phyloP scores from a whole-genome alignment of 2,113 vertebrate species.

The Hoplias malabaricus region DNA sequence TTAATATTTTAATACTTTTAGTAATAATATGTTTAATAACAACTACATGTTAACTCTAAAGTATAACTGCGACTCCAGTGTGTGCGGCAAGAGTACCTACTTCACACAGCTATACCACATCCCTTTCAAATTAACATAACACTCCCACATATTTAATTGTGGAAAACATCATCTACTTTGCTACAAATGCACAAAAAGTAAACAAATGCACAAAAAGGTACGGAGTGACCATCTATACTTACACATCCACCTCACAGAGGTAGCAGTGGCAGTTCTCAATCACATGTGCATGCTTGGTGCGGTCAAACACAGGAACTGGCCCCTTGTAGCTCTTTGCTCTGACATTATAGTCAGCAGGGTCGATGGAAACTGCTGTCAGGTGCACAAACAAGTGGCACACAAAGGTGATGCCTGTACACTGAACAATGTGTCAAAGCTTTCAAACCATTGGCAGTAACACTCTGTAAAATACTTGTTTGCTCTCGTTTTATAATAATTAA shows the following conservation, averaged over 20 bases:
- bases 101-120: too few species aligned
- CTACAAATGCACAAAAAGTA: not conserved
- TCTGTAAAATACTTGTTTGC: too few species aligned
- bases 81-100: too few species aligned
- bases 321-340: conserved; percentile 80
- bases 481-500: too few species aligned
- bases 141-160: too few species aligned
- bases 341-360: conserved; percentile 90
- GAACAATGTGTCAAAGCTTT: conserved; percentile 52
- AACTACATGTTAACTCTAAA: too few species aligned
- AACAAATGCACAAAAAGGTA: not conserved
- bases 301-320: conserved; percentile 83
- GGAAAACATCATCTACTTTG: not conserved
- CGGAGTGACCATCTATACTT: conserved; percentile 69
- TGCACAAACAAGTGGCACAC: conserved; percentile 86
- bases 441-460: too few species aligned
- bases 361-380: conserved; percentile 86
- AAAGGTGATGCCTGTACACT: conserved; percentile 89
- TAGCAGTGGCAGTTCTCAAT: conserved; percentile 97
- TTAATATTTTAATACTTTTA: too few species aligned
- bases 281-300: conserved; percentile 86
- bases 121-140: too few species aligned
- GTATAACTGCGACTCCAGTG: too few species aligned
- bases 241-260: conserved; percentile 96
- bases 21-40: too few species aligned